Conservation (phyloP, 2,113 vertebrate species). For the Gorsachius goisagi region DNA sequence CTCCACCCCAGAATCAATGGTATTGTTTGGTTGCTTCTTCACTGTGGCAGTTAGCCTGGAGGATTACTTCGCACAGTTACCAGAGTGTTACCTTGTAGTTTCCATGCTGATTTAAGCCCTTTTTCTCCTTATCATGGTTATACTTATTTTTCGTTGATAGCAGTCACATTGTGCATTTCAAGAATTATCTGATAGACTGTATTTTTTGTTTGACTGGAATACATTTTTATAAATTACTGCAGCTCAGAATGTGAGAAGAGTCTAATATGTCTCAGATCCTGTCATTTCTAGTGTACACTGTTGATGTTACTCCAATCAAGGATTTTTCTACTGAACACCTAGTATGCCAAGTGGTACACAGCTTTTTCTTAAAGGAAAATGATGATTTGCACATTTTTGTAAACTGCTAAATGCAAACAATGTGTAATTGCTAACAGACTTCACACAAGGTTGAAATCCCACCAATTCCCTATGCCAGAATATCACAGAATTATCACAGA, state of each 20-base stretch:
- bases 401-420: background rate
- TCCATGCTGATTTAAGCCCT: background rate
- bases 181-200: background rate
- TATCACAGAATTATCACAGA: background rate
- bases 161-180: background rate
- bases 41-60: background rate
- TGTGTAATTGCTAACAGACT: background rate
- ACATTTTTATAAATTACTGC: background rate
- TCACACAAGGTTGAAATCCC: background rate
- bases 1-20: background rate
- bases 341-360: background rate
- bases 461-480: background rate
- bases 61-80: background rate
- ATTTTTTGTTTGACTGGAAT: background rate
- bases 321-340: background rate
- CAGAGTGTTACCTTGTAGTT: background rate
- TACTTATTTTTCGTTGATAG: background rate
- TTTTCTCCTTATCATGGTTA: background rate
- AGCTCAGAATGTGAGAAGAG: background rate
- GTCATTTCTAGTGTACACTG: background rate
- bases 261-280: background rate
- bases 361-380: background rate
- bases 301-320: background rate
- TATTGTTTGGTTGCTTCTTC: background rate
- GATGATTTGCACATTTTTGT: background rate